phyloP scores from a whole-genome alignment of 2,113 vertebrate genomes.

The Semicossyphus pulcher region DNA sequence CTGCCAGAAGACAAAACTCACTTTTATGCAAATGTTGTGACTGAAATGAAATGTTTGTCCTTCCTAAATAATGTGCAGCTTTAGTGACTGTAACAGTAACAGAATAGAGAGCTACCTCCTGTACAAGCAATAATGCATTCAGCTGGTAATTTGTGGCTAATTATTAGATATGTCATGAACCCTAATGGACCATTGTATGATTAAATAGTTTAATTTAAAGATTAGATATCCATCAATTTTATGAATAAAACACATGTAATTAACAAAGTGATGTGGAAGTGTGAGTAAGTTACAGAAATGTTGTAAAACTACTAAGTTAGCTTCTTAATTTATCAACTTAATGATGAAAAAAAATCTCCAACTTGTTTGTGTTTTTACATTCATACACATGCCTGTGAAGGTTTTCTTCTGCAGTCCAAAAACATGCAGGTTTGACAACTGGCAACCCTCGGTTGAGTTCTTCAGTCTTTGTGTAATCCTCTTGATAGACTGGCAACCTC shows the following conservation, averaged over 20 bases:
- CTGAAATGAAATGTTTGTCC: conserved; percentile 10
- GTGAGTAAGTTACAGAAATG: neutral
- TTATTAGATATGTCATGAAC: conserved; percentile 31
- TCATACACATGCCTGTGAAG: no score
- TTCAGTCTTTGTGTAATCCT: no score
- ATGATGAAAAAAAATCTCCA: neutral
- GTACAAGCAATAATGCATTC: conserved; percentile 4
- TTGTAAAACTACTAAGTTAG: neutral
- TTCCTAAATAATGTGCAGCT: neutral
- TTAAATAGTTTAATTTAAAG: conserved; percentile 29
- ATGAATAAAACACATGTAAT: conserved; percentile 1
- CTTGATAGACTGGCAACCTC: no score
- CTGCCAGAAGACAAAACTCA: neutral
- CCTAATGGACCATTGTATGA: conserved; percentile 21
- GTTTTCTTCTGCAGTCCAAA: no score
- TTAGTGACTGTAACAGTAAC: neutral
- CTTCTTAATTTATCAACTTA: neutral
- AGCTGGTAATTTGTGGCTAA: conserved; percentile 21
- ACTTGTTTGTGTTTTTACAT: no score
- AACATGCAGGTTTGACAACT: neutral
- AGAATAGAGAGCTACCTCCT: neutral
- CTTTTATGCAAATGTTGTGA: conserved; percentile 12
- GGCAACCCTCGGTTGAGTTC: no score
- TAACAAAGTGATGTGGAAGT: neutral
- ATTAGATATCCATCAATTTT: conserved; percentile 17